These are phyloP conservation scores for Anolis apletophallus DNA, from an alignment of 2,797 vertebrate genomes.

Conservation along the genomic window DNA sequence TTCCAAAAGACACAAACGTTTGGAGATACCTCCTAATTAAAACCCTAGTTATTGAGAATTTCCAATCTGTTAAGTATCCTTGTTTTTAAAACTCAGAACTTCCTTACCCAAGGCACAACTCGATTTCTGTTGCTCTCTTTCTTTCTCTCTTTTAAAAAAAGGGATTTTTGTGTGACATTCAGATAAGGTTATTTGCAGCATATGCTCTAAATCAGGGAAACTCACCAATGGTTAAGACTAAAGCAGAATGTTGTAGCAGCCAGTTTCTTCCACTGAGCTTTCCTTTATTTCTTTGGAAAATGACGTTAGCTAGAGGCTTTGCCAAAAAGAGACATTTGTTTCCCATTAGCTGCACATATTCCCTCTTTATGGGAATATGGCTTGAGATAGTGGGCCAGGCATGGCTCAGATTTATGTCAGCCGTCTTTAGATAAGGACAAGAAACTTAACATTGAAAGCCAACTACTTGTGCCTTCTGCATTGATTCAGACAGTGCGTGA, in stretches of 20 bases:
- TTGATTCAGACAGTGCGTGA: constrained; percentile 43
- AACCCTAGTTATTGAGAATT: constrained; percentile 46
- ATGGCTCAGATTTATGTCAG: constrained; percentile 62
- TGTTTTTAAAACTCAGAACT: constrained; percentile 63
- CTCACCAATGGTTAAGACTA: constrained; percentile 62
- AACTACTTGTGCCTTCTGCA: constrained; percentile 22
- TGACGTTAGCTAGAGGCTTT: constrained; percentile 64
- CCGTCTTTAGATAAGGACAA: constrained; percentile 55
- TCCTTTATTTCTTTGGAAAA: constrained; percentile 62
- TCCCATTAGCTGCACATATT: constrained; percentile 70
- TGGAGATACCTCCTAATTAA: constrained; percentile 59
- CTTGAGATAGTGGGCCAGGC: constrained; percentile 43
- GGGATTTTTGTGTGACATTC: constrained; percentile 37
- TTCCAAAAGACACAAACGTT: constrained; percentile 59
- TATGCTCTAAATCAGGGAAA: constrained; percentile 64
- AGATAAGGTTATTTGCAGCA: constrained; percentile 53
- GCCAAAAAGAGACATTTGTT: constrained; percentile 79
- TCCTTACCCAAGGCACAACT: constrained; percentile 60
- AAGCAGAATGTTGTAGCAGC: constrained; percentile 53
- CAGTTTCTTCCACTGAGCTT: constrained; percentile 50
- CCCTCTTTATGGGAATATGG: constrained; percentile 56
- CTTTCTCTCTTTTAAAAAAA: background rate
- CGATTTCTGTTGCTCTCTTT: constrained; percentile 47
- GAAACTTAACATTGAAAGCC: constrained; percentile 48
- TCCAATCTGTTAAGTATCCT: constrained; percentile 49